A percentile compares a stretch with the other conserved stretches of the same genome.
phyloP scores from a whole-genome alignment of 2,888 invertebrate species.

The Homarus gammarus region DNA sequence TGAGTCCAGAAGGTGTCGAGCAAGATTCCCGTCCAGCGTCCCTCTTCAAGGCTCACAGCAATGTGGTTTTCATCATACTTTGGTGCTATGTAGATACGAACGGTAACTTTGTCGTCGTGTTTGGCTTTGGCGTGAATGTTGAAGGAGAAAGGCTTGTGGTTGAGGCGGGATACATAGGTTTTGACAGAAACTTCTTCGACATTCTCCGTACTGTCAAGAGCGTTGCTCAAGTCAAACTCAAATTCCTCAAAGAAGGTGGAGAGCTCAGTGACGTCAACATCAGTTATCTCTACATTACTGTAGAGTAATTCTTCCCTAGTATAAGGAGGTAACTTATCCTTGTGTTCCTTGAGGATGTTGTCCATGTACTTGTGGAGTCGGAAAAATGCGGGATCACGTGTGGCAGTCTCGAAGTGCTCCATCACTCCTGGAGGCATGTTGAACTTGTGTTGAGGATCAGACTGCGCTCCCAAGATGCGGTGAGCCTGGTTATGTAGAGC shows the following conservation, averaged over 20 bases:
- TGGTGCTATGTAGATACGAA: slow-evolving; percentile 77
- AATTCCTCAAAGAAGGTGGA: slow-evolving; percentile 77
- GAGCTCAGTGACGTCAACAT: slow-evolving; percentile 81
- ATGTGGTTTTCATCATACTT: slow-evolving; percentile 77
- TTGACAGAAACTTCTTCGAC: slow-evolving; percentile 68
- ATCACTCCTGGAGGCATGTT: slow-evolving; percentile 78
- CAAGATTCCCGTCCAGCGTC: slow-evolving; percentile 75
- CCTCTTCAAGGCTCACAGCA: slow-evolving; percentile 70
- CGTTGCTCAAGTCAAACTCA: slow-evolving; percentile 79
- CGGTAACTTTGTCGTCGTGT: slow-evolving; percentile 75
- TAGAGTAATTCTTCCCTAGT: slow-evolving; percentile 79
- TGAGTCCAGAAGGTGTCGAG: slow-evolving; percentile 77
- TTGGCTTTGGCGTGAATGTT: slow-evolving; percentile 76
- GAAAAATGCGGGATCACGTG: slow-evolving; percentile 88
- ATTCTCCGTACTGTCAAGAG: slow-evolving; percentile 45
- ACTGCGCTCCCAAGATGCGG: slow-evolving; percentile 61
- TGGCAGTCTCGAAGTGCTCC: slow-evolving; percentile 84
- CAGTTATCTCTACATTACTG: slow-evolving; percentile 78
- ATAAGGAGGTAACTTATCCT: slow-evolving; percentile 83
- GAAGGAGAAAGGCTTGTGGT: slow-evolving; percentile 77
- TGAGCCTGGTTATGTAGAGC: slow-evolving; percentile 67
- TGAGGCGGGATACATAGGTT: slow-evolving; percentile 77
- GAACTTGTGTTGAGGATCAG: slow-evolving; percentile 79
- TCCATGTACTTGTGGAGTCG: slow-evolving; percentile 84
- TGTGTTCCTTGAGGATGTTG: slow-evolving; percentile 85